Base-by-base conservation (phyloP, 2,888 invertebrate species). In the Julus scanicus region DNA sequence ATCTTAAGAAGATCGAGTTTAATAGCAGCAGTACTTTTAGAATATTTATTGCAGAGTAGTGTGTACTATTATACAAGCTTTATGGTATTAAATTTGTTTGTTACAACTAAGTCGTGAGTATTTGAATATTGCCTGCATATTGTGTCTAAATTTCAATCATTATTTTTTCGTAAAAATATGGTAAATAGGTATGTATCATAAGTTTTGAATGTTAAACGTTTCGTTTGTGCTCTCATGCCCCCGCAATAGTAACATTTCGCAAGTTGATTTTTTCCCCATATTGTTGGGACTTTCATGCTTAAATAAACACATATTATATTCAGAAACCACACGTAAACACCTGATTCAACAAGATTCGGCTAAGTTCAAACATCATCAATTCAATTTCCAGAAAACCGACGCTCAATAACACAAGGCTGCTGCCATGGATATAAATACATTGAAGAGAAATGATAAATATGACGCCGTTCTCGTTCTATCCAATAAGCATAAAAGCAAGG, bases 41-140 rank as follows among this genome's bases (percentile, higher is more conserved):
- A 29, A 29, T 71, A 71, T 71, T 71, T 71, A 71, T 71, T 71
- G 71, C 29, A 71, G 11, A 71, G 29, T 71, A 29, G 71, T 71
- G 71, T 71, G 29, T 71, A 71, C 71, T 29, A 8, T 29, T 71
- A 71, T 71, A 29, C 71, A 29, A 71, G 71, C 71, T 71, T 71
- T 29, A 71, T n/a, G 11, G 71, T 29, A 71, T 71, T 71, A 71
- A 71, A 71, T 71, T 71, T 71, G 29, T 29, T 71, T 71, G 71
- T 71, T 71, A 29, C 6, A 71, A 71, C 8, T 71, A 71, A 29
- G 29, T 29, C 29, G 1, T 29, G 29, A 29, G 29, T 29, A 29
- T 29, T 29, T 29, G 29, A n/a, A n/a, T n/a, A n/a, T 44, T 44
- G 3, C 6, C 44, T 44, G 44, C 2, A 44, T 44, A 44, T 44